Evolutionary conservation across 2,888 invertebrate genomes (phyloP).

Genomic region (Drosophila picticornis): DNA sequence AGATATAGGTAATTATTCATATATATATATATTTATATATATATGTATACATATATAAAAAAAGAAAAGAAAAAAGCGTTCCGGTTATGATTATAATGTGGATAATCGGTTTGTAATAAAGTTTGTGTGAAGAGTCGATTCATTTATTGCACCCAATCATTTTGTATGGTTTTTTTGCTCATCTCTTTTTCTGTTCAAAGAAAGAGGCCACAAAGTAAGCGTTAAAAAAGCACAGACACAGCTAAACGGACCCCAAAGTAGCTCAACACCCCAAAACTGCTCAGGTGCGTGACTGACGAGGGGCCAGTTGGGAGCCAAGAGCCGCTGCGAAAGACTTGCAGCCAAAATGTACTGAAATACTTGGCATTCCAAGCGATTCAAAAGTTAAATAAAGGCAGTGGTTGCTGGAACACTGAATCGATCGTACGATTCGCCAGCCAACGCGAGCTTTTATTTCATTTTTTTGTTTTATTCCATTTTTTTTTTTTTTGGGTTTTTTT

Average conservation of each 20-base stretch:
- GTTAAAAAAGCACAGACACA: slow-evolving; percentile 49
- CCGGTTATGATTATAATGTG: slow-evolving; percentile 5
- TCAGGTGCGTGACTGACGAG: slow-evolving; percentile 63
- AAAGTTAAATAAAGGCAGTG: slow-evolving; percentile 63
- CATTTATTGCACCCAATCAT: slow-evolving; percentile 17
- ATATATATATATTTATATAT: background rate
- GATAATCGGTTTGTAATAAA: slow-evolving; percentile 1
- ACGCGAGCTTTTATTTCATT: slow-evolving; percentile 35
- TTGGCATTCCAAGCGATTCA: slow-evolving; percentile 64
- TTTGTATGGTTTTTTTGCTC: slow-evolving; percentile 25
- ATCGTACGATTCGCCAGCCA: slow-evolving; percentile 42
- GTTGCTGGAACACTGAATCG: slow-evolving; percentile 31
- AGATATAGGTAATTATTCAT: no score
- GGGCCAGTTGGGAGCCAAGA: slow-evolving; percentile 43
- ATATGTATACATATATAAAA: background rate
- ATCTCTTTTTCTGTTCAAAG: slow-evolving; percentile 37
- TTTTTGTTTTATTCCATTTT: background rate
- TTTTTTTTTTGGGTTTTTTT: slow-evolving; percentile 4
- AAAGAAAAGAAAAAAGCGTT: background rate
- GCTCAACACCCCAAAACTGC: slow-evolving; percentile 55
- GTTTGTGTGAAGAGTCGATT: slow-evolving; percentile 3
- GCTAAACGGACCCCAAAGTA: slow-evolving; percentile 52
- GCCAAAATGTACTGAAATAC: slow-evolving; percentile 54
- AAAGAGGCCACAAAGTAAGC: slow-evolving; percentile 60
- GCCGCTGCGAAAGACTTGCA: slow-evolving; percentile 41